Evolutionary conservation across 2,888 invertebrate genomes (phyloP).

Genomic region (Philaethria dido): DNA sequence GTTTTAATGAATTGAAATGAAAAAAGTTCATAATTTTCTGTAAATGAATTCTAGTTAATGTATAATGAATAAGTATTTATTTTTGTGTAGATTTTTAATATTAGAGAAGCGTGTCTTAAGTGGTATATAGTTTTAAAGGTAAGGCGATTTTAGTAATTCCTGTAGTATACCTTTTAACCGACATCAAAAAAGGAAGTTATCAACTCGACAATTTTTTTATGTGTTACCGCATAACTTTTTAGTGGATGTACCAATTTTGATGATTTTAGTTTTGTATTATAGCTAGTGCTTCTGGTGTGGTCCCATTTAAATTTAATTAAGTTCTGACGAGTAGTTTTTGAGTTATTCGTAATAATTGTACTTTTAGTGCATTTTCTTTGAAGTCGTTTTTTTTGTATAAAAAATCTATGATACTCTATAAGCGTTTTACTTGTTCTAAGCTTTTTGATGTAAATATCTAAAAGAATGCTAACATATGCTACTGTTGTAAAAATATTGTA

Average conservation of each 20-base stretch:
- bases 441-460: conserved; percentile 13
- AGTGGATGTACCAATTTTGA: no score
- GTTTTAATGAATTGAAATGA: not conserved
- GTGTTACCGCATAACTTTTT: no score
- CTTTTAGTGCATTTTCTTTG: no score
- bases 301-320: no score
- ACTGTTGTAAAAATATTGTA: conserved; percentile 4
- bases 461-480: conserved; percentile 2
- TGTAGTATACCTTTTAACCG: not conserved
- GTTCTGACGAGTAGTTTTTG: no score
- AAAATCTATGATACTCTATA: not conserved
- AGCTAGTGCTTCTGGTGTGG: no score
- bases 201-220: no score
- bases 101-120: not conserved
- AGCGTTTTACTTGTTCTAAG: not conserved
- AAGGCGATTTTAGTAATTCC: not conserved
- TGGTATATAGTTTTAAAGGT: conserved; percentile 9
- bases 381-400: not conserved
- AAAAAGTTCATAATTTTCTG: no score
- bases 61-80: not conserved
- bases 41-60: not conserved
- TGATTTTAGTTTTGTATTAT: no score
- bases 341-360: no score
- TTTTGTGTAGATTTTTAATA: conserved; percentile 5
- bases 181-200: no score